Evolutionary conservation across 2,113 vertebrate genomes (phyloP).

Genomic region (Jacana jacana): DNA sequence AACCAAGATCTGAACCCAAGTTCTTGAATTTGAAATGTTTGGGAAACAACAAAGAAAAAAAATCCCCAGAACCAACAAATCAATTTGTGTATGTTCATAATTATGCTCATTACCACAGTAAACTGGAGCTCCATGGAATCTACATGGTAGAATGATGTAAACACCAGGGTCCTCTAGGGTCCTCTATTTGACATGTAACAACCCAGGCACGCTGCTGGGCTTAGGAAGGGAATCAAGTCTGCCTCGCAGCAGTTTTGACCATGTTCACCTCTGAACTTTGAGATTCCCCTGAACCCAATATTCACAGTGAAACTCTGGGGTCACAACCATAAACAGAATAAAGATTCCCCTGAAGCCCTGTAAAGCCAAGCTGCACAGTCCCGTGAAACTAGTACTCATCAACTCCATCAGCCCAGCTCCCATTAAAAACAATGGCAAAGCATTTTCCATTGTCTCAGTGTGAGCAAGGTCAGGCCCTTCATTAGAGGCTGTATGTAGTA

Average conservation of each 20-base stretch:
- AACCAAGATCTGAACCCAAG: background rate
- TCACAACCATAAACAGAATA: background rate
- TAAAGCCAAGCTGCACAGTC: slow-evolving; percentile 3
- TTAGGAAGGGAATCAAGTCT: background rate
- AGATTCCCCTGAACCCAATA: slow-evolving; percentile 43
- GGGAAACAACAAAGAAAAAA: background rate
- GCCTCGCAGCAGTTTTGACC: background rate
- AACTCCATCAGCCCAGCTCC: background rate
- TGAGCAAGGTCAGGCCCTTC: slow-evolving; percentile 36
- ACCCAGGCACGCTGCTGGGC: background rate
- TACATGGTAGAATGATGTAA: background rate
- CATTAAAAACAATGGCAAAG: slow-evolving; percentile 53
- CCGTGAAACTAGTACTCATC: background rate
- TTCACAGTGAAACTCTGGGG: slow-evolving; percentile 31
- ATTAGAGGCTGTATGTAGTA: slow-evolving; percentile 54
- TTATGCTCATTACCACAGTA: background rate
- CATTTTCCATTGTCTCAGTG: slow-evolving; percentile 43
- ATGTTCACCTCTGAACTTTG: slow-evolving; percentile 34
- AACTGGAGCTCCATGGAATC: background rate
- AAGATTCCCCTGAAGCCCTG: slow-evolving; percentile 7
- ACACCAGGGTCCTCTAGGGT: background rate
- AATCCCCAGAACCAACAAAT: background rate
- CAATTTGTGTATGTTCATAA: background rate
- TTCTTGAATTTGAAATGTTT: slow-evolving; percentile 11
- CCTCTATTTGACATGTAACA: background rate